Percentiles rank a stretch among this genome's conserved stretches.
Evolutionary conservation across 37 sponge, comb jelly and placozoan species (phyloP).

Genomic region (Trichoplax adhaerens): DNA sequence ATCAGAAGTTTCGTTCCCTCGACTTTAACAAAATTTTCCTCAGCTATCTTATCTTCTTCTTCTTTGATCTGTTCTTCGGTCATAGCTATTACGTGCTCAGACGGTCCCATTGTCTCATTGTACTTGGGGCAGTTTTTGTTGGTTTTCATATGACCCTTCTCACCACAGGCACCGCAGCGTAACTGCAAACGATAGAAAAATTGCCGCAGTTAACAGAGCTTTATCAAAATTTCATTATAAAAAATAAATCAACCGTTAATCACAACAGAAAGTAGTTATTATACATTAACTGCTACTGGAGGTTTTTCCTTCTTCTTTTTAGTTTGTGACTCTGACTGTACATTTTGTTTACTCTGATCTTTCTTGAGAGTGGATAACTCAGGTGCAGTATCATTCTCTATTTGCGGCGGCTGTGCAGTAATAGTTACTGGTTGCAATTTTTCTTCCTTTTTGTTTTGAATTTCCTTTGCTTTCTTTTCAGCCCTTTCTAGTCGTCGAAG

Average conservation of each 20-base stretch:
- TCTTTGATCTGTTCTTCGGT: slow-evolving; percentile 24
- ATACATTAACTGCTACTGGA: too few relatives aligned
- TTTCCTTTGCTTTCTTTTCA: slow-evolving; percentile 43
- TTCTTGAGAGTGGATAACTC: too few relatives aligned
- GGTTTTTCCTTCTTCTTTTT: too few relatives aligned
- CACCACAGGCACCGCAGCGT: slow-evolving; percentile 95
- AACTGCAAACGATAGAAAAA: slow-evolving; percentile 17
- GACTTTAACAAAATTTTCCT: slow-evolving; percentile 66
- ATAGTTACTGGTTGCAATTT: slow-evolving; percentile 61
- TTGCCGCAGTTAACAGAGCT: too few relatives aligned
- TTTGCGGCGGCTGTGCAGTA: too few relatives aligned
- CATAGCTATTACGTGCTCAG: not conserved
- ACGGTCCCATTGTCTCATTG: slow-evolving; percentile 28
- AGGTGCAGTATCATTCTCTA: too few relatives aligned
- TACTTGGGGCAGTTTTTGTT: slow-evolving; percentile 93
- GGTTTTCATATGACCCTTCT: slow-evolving; percentile 96
- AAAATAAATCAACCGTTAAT: too few relatives aligned
- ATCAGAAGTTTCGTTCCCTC: slow-evolving; percentile 84
- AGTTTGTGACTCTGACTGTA: too few relatives aligned
- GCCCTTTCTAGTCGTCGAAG: slow-evolving; percentile 47
- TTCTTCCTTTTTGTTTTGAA: slow-evolving; percentile 36
- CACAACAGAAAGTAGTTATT: too few relatives aligned
- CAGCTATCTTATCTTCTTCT: slow-evolving; percentile 31
- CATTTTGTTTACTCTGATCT: too few relatives aligned
- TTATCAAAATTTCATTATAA: too few relatives aligned